phyloP scores from a whole-genome alignment of 1,140 invertebrate genomes.

The Ostrea edulis region DNA sequence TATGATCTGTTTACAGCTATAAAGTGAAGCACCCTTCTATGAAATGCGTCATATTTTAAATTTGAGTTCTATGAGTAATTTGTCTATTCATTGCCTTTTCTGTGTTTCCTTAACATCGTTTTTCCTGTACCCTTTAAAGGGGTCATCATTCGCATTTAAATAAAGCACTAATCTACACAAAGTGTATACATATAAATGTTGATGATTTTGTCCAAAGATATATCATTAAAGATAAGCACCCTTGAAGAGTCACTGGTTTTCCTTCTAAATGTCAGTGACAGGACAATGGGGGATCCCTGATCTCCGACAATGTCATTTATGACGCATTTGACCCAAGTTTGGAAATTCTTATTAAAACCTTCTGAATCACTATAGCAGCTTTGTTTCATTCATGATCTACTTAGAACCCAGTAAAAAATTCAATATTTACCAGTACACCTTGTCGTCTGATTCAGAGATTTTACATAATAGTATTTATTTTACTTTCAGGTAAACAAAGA shows the following conservation, averaged over 20 bases:
- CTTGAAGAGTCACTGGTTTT: slow-evolving; percentile 23
- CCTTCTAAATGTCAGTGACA: not conserved
- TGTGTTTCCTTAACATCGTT: slow-evolving; percentile 1
- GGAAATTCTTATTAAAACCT: slow-evolving; percentile 10
- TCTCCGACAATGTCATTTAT: not conserved
- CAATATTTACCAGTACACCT: slow-evolving; percentile 18
- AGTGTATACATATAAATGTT: not conserved
- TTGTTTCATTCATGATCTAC: slow-evolving; percentile 10
- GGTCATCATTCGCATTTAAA: not conserved
- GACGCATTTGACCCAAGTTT: not conserved
- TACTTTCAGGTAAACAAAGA: slow-evolving; percentile 37
- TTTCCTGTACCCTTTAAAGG: not conserved
- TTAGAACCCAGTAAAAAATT: not conserved
- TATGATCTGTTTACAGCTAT: not conserved
- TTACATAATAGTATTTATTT: slow-evolving; percentile 37
- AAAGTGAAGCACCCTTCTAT: not conserved
- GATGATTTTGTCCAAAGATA: not conserved
- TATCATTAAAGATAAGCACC: not conserved
- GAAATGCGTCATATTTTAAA: slow-evolving; percentile 9
- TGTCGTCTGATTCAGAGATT: slow-evolving; percentile 1
- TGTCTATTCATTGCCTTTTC: not conserved
- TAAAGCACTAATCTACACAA: slow-evolving; percentile 16
- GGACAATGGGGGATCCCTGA: not conserved
- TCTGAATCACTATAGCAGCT: not conserved
- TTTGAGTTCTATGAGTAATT: not conserved